Percentiles rank a stretch among this genome's conserved stretches.
Evolutionary conservation across 2,888 invertebrate genomes (phyloP).

Genomic region (Plagodis pulveraria): DNA sequence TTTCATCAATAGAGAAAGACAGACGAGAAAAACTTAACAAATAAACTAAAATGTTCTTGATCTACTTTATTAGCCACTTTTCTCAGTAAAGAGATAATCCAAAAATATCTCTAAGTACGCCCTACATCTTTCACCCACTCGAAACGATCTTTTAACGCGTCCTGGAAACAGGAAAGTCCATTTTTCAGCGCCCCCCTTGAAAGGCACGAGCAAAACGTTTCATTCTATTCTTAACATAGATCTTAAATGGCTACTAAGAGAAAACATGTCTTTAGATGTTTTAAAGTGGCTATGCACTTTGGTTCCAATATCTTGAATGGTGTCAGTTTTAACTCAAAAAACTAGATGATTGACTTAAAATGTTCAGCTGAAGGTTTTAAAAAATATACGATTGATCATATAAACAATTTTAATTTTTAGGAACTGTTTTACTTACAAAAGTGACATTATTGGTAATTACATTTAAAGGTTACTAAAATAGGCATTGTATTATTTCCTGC

Average conservation of each 20-base stretch:
- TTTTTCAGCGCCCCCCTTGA: constrained; percentile 32
- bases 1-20: too few relatives aligned
- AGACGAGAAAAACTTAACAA: too few relatives aligned
- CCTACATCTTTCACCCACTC: constrained; percentile 19
- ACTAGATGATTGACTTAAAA: too few relatives aligned
- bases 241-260: constrained; percentile 3
- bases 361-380: too few relatives aligned
- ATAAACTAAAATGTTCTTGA: background rate
- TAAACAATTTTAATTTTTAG: too few relatives aligned
- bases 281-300: background rate
- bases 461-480: too few relatives aligned
- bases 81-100: constrained; percentile 5
- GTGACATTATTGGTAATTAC: too few relatives aligned
- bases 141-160: constrained; percentile 27
- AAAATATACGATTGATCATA: too few relatives aligned
- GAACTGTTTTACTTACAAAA: too few relatives aligned
- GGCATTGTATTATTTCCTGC: too few relatives aligned
- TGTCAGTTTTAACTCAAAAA: too few relatives aligned
- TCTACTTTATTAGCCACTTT: background rate
- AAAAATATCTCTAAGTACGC: constrained; percentile 15
- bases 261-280: background rate
- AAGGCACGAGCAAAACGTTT: constrained; percentile 29
- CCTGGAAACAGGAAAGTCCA: constrained; percentile 32
- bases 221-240: constrained; percentile 28
- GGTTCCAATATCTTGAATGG: background rate